Conservation (phyloP, 2,113 vertebrate genomes). For the Tympanuchus pallidicinctus region DNA sequence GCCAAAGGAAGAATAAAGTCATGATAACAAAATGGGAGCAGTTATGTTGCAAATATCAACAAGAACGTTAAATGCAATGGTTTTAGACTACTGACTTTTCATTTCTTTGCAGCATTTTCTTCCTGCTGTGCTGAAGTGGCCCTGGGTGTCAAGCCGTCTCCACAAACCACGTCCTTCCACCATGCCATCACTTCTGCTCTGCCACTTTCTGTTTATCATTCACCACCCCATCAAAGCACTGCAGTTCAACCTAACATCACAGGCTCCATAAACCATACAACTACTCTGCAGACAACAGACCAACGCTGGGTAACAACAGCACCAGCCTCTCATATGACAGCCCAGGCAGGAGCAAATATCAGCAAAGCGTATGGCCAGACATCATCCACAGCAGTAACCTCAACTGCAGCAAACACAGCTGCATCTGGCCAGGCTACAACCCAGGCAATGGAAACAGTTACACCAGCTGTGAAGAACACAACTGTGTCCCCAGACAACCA, state of each 20-base stretch:
- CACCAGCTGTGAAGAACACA: background rate
- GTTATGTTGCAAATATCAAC: background rate
- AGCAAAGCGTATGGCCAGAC: background rate
- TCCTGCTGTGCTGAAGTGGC: conserved; percentile 1
- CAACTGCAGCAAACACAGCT: background rate
- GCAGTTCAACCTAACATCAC: background rate
- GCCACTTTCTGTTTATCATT: background rate
- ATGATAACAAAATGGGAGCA: background rate
- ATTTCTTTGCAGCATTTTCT: conserved; percentile 67
- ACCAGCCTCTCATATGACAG: background rate
- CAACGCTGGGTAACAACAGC: background rate
- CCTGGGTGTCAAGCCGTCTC: background rate
- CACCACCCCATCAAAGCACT: background rate
- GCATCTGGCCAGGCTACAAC: background rate
- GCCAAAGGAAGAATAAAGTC: background rate
- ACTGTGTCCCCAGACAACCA: background rate
- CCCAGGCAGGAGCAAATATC: background rate
- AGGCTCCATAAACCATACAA: background rate
- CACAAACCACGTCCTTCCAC: background rate
- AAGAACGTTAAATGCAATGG: background rate
- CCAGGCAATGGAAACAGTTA: background rate
- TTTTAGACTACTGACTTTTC: background rate
- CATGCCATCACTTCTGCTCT: background rate
- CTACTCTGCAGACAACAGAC: background rate
- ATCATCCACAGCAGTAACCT: fast-evolving